Percentiles rank a stretch among this genome's conserved stretches.
Evolutionary conservation across 2,888 invertebrate genomes (phyloP).

Genomic region (Netelia inedita): DNA sequence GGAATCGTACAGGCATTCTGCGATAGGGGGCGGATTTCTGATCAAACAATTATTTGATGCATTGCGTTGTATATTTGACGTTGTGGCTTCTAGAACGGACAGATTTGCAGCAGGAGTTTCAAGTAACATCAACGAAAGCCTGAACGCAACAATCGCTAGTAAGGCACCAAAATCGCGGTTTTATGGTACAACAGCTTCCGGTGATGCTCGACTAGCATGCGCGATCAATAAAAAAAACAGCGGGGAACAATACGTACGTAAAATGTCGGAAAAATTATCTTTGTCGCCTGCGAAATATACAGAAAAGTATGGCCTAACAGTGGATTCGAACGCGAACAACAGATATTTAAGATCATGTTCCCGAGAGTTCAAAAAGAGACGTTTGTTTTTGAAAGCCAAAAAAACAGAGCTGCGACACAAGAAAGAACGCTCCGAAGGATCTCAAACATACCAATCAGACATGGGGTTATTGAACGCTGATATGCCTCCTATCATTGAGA

Average conservation of each 20-base stretch:
- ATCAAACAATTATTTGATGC: conserved; percentile 54
- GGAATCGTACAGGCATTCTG: conserved; percentile 59
- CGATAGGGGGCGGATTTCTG: conserved; percentile 63
- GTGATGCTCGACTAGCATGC: conserved; percentile 57
- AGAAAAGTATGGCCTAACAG: conserved; percentile 15
- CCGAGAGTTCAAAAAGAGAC: conserved; percentile 21
- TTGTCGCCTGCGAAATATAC: conserved; percentile 40
- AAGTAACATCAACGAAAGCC: conserved; percentile 68
- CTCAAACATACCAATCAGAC: conserved; percentile 59
- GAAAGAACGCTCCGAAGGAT: conserved; percentile 61
- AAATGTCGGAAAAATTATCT: conserved; percentile 42
- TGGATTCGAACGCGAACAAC: conserved; percentile 25
- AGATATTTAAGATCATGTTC: conserved; percentile 8
- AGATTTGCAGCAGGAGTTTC: conserved; percentile 58
- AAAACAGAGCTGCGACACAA: conserved; percentile 59
- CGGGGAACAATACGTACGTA: conserved; percentile 49
- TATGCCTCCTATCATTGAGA: conserved; percentile 28
- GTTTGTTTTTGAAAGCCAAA: conserved; percentile 48
- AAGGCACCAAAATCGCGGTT: conserved; percentile 65
- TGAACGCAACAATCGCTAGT: conserved; percentile 63
- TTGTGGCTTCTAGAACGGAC: conserved; percentile 50
- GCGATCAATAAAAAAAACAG: conserved; percentile 59
- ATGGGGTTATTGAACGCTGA: conserved; percentile 59
- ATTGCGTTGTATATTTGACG: conserved; percentile 62
- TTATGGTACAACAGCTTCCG: conserved; percentile 48